Percentiles rank a stretch among this genome's conserved stretches.
These are phyloP conservation scores for Saguinus midas DNA, from an alignment of 2,113 vertebrate species.

Conservation along the genomic window DNA sequence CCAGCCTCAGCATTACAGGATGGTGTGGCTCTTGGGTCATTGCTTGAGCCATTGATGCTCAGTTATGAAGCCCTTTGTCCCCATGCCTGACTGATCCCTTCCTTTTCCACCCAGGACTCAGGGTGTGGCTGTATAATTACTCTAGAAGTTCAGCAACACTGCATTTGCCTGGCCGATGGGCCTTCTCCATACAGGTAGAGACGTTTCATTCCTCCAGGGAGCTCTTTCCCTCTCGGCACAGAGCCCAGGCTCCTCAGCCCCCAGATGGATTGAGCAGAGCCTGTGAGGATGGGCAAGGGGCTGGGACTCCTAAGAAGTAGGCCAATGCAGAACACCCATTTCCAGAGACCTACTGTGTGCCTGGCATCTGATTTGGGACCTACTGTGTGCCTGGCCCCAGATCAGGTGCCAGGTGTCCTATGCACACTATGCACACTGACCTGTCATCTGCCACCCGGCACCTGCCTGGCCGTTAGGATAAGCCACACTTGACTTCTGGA, in stretches of 20 bases:
- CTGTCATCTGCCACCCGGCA: background rate
- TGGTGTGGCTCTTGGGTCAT: background rate
- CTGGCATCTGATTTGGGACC: background rate
- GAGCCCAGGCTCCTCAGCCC: background rate
- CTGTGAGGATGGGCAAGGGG: background rate
- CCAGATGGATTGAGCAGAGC: background rate
- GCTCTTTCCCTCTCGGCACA: background rate
- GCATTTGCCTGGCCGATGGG: background rate
- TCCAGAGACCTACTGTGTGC: background rate
- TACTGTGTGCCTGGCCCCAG: background rate
- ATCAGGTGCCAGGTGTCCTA: too few species aligned
- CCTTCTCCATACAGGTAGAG: background rate
- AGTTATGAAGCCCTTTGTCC: background rate
- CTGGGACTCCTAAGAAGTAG: background rate
- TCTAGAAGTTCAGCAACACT: background rate
- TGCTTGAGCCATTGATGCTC: background rate
- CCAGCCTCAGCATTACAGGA: background rate
- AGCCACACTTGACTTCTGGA: background rate
- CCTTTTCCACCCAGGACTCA: background rate
- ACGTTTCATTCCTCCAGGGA: background rate
- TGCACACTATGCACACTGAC: background rate
- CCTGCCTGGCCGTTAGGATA: background rate
- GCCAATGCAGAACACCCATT: background rate
- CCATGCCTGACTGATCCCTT: background rate
- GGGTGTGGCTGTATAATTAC: background rate